phyloP scores from a whole-genome alignment of 2,113 vertebrate species.

The Ariopsis seemanni region DNA sequence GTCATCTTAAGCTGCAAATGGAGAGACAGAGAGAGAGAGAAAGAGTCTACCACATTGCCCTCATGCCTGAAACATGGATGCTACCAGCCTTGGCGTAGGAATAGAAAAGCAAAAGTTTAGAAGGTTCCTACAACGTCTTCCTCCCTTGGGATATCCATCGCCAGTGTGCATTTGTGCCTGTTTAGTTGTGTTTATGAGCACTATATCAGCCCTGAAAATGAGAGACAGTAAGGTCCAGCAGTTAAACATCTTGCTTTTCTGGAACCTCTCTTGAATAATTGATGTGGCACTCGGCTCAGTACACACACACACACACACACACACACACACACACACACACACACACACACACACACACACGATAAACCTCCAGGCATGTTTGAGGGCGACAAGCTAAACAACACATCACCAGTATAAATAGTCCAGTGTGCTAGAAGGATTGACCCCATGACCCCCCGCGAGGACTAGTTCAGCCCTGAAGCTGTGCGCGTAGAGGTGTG shows the following conservation, averaged over 20 bases:
- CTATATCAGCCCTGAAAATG: slow-evolving; percentile 46
- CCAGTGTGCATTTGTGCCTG: slow-evolving; percentile 42
- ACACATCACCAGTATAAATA: slow-evolving; percentile 79
- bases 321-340: slow-evolving; percentile 21
- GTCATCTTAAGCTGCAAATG: slow-evolving; percentile 52
- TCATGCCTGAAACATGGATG: slow-evolving; percentile 39
- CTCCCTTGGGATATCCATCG: slow-evolving; percentile 9
- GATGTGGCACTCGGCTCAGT: slow-evolving; percentile 64
- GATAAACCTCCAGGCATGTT: slow-evolving; percentile 66
- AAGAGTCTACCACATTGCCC: slow-evolving; percentile 36
- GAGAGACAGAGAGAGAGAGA: neutral
- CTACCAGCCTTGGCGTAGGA: neutral
- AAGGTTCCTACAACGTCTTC: neutral
- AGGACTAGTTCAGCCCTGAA: slow-evolving; percentile 60
- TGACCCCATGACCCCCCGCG: slow-evolving; percentile 70
- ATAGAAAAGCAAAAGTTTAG: neutral
- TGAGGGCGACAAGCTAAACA: slow-evolving; percentile 81
- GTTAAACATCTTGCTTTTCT: slow-evolving; percentile 64
- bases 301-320: slow-evolving; percentile 46
- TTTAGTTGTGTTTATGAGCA: slow-evolving; percentile 51
- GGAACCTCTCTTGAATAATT: slow-evolving; percentile 69
- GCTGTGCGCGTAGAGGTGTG: slow-evolving; percentile 1
- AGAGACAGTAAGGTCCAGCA: slow-evolving; percentile 57
- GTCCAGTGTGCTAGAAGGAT: slow-evolving; percentile 62
- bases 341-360: slow-evolving; percentile 46